Conservation (phyloP, 2,113 vertebrate species). For the Erythrolamprus reginae region DNA sequence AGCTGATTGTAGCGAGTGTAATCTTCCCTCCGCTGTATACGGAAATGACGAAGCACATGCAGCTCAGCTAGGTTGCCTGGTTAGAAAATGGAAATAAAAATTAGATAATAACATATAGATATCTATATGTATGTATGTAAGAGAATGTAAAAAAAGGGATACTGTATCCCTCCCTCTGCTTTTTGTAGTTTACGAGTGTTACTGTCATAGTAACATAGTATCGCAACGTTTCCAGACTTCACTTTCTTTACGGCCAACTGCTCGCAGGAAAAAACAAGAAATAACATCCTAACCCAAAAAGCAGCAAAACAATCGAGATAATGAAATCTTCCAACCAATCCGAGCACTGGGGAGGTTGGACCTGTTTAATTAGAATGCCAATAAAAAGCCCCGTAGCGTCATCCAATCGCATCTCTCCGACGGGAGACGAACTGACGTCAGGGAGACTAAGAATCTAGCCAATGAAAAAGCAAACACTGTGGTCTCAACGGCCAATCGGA, state of each 20-base stretch:
- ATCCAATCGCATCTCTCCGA: not conserved
- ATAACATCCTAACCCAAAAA: not conserved
- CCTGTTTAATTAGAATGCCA: not conserved
- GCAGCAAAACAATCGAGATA: not conserved
- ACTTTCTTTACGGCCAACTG: not conserved
- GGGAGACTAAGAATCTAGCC: fast-evolving
- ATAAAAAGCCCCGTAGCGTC: too few species aligned
- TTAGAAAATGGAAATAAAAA: too few species aligned
- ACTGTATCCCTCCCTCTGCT: too few species aligned
- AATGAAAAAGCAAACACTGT: constrained; percentile 23
- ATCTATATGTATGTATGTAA: too few species aligned
- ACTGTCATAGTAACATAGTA: too few species aligned
- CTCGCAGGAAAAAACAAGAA: not conserved
- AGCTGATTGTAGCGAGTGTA: constrained; percentile 90
- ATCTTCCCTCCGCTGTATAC: constrained; percentile 85
- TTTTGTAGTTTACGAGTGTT: too few species aligned
- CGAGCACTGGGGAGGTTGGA: not conserved
- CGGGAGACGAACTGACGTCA: not conserved
- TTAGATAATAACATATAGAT: too few species aligned
- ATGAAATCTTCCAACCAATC: not conserved
- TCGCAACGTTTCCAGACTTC: not conserved
- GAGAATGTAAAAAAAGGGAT: too few species aligned
- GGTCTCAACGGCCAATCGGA: not conserved
- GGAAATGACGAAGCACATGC: constrained; percentile 81
- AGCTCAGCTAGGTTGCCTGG: constrained; percentile 85